Evolutionary conservation across 2,888 invertebrate species (phyloP).

Genomic region (Kuschelorhynchus macadamiae): DNA sequence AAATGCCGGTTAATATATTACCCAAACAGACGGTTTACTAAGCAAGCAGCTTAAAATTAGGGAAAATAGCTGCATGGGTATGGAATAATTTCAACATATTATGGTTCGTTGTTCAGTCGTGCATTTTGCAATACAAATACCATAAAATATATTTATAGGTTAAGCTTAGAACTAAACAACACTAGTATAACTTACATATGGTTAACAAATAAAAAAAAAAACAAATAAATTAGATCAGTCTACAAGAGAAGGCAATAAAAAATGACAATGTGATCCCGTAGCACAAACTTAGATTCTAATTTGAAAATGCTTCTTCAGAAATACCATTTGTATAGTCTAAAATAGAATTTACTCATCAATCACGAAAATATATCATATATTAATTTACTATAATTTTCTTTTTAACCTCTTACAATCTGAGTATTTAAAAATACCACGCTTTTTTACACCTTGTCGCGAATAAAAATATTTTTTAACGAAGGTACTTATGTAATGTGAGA

Average conservation of each 20-base stretch:
- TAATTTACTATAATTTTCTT: constrained; percentile 29
- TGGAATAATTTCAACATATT: no score
- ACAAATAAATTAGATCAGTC: constrained; percentile 21
- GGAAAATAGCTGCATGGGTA: no score
- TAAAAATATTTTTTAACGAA: constrained; percentile 33
- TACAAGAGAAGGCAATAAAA: constrained; percentile 5
- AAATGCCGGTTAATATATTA: no score
- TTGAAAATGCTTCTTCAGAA: constrained; percentile 26
- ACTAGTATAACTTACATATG: neutral
- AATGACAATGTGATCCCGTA: constrained; percentile 13
- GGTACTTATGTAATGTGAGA: constrained; percentile 41
- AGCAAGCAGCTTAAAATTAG: no score
- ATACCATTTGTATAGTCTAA: constrained; percentile 26
- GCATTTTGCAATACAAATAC: no score
- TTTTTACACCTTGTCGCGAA: constrained; percentile 25
- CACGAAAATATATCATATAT: constrained; percentile 45
- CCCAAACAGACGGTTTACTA: no score
- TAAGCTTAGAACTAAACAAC: constrained; percentile 1
- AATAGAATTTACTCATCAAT: constrained; percentile 36
- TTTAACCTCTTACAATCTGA: constrained; percentile 30
- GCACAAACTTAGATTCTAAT: constrained; percentile 28
- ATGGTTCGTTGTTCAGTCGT: no score
- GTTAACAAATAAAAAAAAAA: constrained; percentile 14
- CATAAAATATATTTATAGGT: no score
- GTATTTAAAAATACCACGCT: constrained; percentile 41